Evolutionary conservation across 2,888 invertebrate species (phyloP).

Genomic region (Euplexia lucipara): DNA sequence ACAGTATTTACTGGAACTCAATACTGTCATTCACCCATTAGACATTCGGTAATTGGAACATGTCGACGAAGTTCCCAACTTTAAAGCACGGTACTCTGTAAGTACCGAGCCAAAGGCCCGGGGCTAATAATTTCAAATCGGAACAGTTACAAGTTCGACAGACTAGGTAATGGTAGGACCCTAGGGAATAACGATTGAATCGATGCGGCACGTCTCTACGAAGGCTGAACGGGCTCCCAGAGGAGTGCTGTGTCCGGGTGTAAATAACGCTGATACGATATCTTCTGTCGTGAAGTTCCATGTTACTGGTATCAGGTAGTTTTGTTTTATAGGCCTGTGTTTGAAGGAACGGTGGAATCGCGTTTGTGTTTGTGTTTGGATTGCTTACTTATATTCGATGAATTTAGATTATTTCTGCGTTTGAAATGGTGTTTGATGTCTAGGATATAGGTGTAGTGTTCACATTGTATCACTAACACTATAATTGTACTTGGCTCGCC

Average conservation of each 20-base stretch:
- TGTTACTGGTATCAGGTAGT: constrained; percentile 47
- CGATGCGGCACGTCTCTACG: constrained; percentile 57
- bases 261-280: constrained; percentile 61
- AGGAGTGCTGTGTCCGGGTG: constrained; percentile 47
- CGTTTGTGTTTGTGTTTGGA: constrained; percentile 13
- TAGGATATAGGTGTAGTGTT: not conserved
- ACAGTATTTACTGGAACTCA: constrained; percentile 29
- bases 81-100: constrained; percentile 51
- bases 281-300: constrained; percentile 54
- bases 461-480: not conserved
- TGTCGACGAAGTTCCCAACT: constrained; percentile 60
- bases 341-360: not conserved
- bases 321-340: constrained; percentile 35
- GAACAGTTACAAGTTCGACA: constrained; percentile 71
- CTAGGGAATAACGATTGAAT: constrained; percentile 69
- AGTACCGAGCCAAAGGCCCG: constrained; percentile 51
- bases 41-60: constrained; percentile 63
- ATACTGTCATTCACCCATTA: constrained; percentile 56
- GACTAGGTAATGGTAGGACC: constrained; percentile 71
- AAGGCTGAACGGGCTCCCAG: constrained; percentile 41
- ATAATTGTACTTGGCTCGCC: no score
- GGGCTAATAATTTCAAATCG: constrained; percentile 76
- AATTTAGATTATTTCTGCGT: constrained; percentile 11
- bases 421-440: not conserved
- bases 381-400: not conserved